Percentiles rank a stretch among this genome's conserved stretches.
These are phyloP conservation scores for Luperina nickerlii DNA, from an alignment of 2,888 invertebrate genomes.

Conservation along the genomic window DNA sequence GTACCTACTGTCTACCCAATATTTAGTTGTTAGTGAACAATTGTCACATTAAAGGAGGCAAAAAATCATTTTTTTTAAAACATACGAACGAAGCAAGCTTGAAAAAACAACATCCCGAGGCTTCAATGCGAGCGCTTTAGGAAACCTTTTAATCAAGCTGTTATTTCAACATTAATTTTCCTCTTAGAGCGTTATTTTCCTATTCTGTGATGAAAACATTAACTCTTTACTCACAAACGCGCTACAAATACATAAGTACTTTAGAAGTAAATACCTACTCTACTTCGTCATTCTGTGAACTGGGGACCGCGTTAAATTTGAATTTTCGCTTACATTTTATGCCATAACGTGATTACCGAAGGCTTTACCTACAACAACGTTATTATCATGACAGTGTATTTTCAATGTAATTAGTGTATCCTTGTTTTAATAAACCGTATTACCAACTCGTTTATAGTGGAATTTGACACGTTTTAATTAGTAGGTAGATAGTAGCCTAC, in stretches of 20 bases:
- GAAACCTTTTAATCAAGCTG: neutral
- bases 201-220: neutral
- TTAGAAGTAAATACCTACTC: neutral
- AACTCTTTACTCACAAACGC: neutral
- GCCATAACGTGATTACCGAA: neutral
- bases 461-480: neutral
- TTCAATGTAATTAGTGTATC: constrained; percentile 7
- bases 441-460: neutral
- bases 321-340: neutral
- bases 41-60: too few species aligned
- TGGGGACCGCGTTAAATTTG: neutral
- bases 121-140: neutral
- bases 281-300: neutral
- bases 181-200: too few species aligned
- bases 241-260: neutral
- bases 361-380: neutral
- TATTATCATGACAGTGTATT: neutral
- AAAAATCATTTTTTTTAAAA: too few species aligned
- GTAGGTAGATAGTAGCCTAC: neutral
- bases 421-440: neutral
- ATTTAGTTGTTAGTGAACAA: too few species aligned
- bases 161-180: neutral
- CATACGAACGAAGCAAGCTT: neutral
- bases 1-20: too few species aligned
- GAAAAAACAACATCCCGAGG: neutral